Base-by-base conservation (phyloP, 2,888 invertebrate genomes). In the Pharmacophagus antenor region DNA sequence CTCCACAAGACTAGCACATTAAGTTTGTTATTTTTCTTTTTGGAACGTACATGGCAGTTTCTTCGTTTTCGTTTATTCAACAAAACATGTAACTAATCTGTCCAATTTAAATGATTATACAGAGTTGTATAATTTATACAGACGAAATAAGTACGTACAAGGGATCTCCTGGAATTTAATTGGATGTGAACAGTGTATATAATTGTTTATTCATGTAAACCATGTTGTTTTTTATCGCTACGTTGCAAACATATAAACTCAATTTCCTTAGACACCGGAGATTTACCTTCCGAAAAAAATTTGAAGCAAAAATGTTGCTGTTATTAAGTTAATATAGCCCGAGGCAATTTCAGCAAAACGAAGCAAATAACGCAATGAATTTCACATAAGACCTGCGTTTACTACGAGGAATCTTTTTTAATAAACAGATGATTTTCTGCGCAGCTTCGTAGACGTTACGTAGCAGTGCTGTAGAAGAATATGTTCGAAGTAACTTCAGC, bases 391-490 rank as follows among this genome's bases (percentile, higher is more conserved):
- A 56, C 17, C n/a, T n/a, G 2, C 46, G 44, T 51, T 44, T 49
- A 22, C 23, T 51, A 17, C 3, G 23, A 51, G 18, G 25, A 56
- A 56, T 46, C 56, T 55, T 47, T 20, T 22, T 51, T 46, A 47
- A 51, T 48, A 48, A 44, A 60, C 46, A 37, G 18, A 55, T 21
- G n/a, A n/a, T n/a, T 37, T 53, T 51, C 50, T 37, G 50, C 50
- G 42, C 18, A 20, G 18, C 50, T 23, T 37, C 50, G 54, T 68
- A 62, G 52, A 48, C 20, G 18, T 54, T 22, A 25, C 48, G 50
- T 50, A 50, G 44, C 31, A 51, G 46, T n/a, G 46, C 21, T 31
- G n/a, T 48, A 21, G n/a, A 55, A 2, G n/a, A n/a, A n/a, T n/a
- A n/a, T n/a, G n/a, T n/a, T 0, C 37, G 4, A 3, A 15, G 3